Base-by-base conservation (phyloP, 2,888 invertebrate species). In the Hoplodrina ambigua region DNA sequence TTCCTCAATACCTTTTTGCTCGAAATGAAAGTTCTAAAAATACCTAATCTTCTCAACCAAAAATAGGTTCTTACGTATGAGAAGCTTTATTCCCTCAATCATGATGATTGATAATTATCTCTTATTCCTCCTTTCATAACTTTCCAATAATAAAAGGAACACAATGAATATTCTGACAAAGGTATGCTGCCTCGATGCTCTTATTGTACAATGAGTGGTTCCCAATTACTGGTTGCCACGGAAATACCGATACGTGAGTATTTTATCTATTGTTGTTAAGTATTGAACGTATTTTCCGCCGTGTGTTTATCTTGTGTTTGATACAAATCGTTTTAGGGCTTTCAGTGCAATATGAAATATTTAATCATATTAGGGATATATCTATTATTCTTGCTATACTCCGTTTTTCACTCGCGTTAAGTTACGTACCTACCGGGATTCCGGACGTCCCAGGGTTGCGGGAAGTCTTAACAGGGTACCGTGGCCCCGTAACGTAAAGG, bases 201-300 rank as follows among this genome's bases (percentile, higher is more conserved):
- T 73, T 78, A 78, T 82, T 80, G 81, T 80, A 71, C 75, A 74
- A 70, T 67, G 75, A 78, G 77, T 76, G 70, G 70, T 80, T 82
- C 65, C 84, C 87, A 84, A 86, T 86, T 85, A 85, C 77, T 62
- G 76, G 74, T 75, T 79, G 62, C 74, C 63, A 60, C 58, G 61
- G 68, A 71, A 80, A 80, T 69, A 72, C 60, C 67, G 71, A 75
- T 71, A 71, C 65, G 65, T 69, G 55, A 70, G 75, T 57, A 66
- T 83, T 78, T 49, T 58, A 53, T 75, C 76, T 71, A 60, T 81
- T 76, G 78, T 84, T 68, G 53, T 44, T 25, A 46, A 63, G 55
- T 61, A 67, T 83, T 72, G 56, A 67, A 58, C 62, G 61, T 62
- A 77, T 83, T 69, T 68, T 61, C 54, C 69, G 19, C 8, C 15